Conservation (phyloP, 2,888 invertebrate genomes). For the Acanthosepion pharaonis region DNA sequence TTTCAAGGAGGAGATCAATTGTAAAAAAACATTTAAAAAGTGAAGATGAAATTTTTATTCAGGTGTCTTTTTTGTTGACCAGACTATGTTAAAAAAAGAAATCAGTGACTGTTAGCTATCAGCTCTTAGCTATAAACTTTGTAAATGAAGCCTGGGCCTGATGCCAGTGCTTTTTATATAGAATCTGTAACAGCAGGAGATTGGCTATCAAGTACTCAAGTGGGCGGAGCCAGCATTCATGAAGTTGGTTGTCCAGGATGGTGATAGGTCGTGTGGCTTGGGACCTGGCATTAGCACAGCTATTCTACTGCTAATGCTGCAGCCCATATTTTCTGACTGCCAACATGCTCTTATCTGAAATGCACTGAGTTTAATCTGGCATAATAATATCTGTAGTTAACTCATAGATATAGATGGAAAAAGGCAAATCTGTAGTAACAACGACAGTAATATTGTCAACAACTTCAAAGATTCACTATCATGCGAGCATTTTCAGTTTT, state of each 20-base stretch:
- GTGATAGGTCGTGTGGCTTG: constrained; percentile 48
- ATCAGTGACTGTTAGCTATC: neutral
- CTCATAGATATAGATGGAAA: constrained; percentile 33
- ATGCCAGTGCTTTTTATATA: constrained; percentile 43
- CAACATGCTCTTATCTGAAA: constrained; percentile 45
- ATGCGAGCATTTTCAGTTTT: constrained; percentile 33
- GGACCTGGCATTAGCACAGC: constrained; percentile 45
- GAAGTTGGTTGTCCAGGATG: neutral
- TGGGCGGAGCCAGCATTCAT: constrained; percentile 24
- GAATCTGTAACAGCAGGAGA: constrained; percentile 42
- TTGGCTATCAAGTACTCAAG: constrained; percentile 43
- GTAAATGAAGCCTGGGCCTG: constrained; percentile 7
- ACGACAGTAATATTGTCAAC: neutral
- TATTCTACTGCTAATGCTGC: neutral
- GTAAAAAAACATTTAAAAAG: too few relatives aligned
- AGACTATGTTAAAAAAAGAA: neutral
- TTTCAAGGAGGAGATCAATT: neutral
- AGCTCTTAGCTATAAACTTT: neutral
- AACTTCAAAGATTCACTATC: neutral
- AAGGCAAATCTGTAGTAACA: neutral
- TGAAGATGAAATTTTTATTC: too few relatives aligned
- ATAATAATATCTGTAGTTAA: constrained; percentile 8
- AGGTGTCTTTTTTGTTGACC: neutral
- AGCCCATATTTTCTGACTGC: neutral
- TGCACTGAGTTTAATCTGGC: constrained; percentile 34